Percentiles rank a stretch among this genome's conserved stretches.
Evolutionary conservation across 2,797 vertebrate genomes (phyloP).

Genomic region (Novumbra hubbsi): DNA sequence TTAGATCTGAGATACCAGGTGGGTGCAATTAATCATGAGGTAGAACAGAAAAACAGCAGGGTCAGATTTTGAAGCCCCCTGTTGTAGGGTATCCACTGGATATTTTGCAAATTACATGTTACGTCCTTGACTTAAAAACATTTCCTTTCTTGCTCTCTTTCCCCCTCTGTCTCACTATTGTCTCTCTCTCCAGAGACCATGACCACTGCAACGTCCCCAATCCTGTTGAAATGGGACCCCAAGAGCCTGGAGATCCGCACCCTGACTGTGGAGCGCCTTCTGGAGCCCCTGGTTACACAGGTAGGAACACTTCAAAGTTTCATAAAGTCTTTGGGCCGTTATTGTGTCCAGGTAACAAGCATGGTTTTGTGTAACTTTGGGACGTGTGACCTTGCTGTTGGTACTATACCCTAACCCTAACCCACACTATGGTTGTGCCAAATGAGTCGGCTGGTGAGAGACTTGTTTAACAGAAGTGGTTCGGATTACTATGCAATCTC

Average conservation of each 20-base stretch:
- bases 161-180: neutral
- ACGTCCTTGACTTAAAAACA: too few species aligned
- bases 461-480: neutral
- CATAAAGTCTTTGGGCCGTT: neutral
- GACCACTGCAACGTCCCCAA: constrained; percentile 82
- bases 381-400: neutral
- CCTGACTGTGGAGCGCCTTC: constrained; percentile 80
- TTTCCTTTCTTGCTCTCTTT: neutral
- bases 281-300: constrained; percentile 84
- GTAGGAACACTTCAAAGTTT: constrained; percentile 56
- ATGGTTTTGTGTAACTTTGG: neutral
- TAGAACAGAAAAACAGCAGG: too few species aligned
- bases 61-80: too few species aligned
- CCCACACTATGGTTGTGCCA: neutral
- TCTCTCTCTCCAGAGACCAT: constrained; percentile 68
- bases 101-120: too few species aligned
- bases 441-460: neutral
- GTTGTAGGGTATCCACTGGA: too few species aligned
- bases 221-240: constrained; percentile 84
- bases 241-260: constrained; percentile 85
- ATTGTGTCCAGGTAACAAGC: neutral
- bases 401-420: neutral
- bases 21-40: too few species aligned
- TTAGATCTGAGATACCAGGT: too few species aligned
- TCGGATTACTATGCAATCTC: neutral